Evolutionary conservation across 2,113 vertebrate genomes (phyloP), one percentile per base, ranked within the genome.

Genomic region (Phalacrocorax carbo): DNA sequence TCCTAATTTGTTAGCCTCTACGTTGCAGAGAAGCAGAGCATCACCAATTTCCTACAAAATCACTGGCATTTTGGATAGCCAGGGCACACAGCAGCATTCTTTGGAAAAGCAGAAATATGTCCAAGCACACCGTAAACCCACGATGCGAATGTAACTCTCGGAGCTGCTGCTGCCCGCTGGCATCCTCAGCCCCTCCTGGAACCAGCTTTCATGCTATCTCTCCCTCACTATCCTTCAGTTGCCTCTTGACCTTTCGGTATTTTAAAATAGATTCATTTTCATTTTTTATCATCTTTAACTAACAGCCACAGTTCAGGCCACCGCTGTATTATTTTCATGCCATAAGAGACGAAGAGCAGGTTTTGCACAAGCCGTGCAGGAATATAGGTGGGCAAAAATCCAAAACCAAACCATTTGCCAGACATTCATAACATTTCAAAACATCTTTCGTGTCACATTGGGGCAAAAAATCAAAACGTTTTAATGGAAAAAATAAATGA

Each of bases 361-460:
- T 54, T 95, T 58, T 83, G 80, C 68, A 73, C 46, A 61, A 93
- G 86, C 86, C 86, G 64, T 12, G 70, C 46, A 96, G 92, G 86
- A 93, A 81, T 81, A 96, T 7, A 75, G 72, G 65, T 42, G 54
- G 86, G 93, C 91, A 91, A 94, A 87, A 86, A 62, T 76, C 82
- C 91, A 91, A 95, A 78, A 3, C 73, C 70, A 60, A 82, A 61
- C 81, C n/a, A 9, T 77, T 93, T 87, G 81, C 87, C 86, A 97
- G 87, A 77, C 51, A 95, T 95, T 87, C 76, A 76, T 87, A 94
- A 88, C 71, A 73, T 94, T 95, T 94, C 83, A 82, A 88, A 95
- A 93, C 36, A 80, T 88, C 87, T 66, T 96, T 91, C 93, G 51
- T 90, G 78, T 89, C 81, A 62, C 58, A 44, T 2, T 4, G 78